These are phyloP conservation scores for Melinaea marsaeus DNA, from an alignment of 2,888 invertebrate genomes.

Conservation along the genomic window DNA sequence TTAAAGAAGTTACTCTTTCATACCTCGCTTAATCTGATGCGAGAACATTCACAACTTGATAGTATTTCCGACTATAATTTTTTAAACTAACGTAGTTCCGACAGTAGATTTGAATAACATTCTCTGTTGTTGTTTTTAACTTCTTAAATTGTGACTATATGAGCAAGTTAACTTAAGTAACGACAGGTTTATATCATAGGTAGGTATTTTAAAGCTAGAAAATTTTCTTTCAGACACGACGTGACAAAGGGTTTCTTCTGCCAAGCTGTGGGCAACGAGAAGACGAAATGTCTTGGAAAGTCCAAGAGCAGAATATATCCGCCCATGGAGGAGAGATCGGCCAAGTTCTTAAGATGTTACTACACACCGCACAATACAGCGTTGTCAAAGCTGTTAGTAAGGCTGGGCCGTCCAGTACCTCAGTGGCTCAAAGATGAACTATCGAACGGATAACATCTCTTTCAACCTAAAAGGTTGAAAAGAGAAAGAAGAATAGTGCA, in stretches of 20 bases:
- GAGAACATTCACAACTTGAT: too few species aligned
- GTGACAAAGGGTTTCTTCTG: conserved; percentile 98
- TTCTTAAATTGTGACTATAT: too few species aligned
- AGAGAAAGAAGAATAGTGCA: conserved; percentile 41
- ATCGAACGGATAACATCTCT: conserved; percentile 79
- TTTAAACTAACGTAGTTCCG: too few species aligned
- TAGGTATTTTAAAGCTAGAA: too few species aligned
- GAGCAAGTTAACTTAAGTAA: too few species aligned
- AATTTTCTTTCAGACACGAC: conserved; percentile 84
- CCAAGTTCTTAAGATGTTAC: conserved; percentile 92
- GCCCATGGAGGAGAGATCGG: conserved; percentile 92
- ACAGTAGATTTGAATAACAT: too few species aligned
- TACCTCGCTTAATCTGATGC: too few species aligned
- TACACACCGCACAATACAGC: conserved; percentile 96
- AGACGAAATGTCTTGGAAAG: conserved; percentile 95
- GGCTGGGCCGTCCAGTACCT: conserved; percentile 90
- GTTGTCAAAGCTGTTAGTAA: conserved; percentile 91
- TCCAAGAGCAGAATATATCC: conserved; percentile 98
- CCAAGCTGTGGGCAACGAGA: conserved; percentile 90
- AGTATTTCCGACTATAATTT: too few species aligned
- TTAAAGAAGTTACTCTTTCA: too few species aligned
- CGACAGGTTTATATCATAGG: too few species aligned
- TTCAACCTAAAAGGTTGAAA: conserved; percentile 52
- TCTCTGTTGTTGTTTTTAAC: too few species aligned
- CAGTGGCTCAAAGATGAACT: conserved; percentile 97